Conservation (phyloP, 2,888 invertebrate genomes). For the Phaonia tiefii region DNA sequence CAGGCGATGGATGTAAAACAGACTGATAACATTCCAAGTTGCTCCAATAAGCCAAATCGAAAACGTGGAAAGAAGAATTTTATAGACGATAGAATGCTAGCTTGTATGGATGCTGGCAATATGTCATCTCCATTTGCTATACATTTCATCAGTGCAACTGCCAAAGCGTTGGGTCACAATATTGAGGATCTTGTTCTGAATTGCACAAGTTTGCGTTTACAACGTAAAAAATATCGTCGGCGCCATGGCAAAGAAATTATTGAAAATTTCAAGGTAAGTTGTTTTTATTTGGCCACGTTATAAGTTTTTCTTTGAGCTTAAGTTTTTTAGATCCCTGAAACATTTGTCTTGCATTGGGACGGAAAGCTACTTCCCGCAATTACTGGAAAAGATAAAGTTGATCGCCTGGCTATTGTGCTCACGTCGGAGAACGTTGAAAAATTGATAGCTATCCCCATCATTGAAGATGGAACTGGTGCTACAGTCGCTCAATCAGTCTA, state of each 20-base stretch:
- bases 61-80: conserved; percentile 4
- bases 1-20: conserved; percentile 41
- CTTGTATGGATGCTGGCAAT: conserved; percentile 23
- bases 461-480: conserved; percentile 25
- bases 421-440: conserved; percentile 35
- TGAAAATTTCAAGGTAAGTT: conserved; percentile 27
- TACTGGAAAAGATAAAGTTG: conserved; percentile 40
- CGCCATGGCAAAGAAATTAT: conserved; percentile 47
- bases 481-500: conserved; percentile 17
- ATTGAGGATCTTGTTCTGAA: conserved; percentile 33
- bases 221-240: conserved; percentile 37
- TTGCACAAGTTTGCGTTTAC: conserved; percentile 42
- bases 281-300: neutral
- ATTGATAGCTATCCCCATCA: conserved; percentile 14
- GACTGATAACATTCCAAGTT: conserved; percentile 36
- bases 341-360: conserved; percentile 50
- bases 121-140: conserved; percentile 35
- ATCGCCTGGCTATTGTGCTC: conserved; percentile 33
- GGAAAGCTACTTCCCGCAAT: conserved; percentile 44
- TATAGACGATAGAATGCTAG: too few species aligned
- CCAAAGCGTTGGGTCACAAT: too few species aligned
- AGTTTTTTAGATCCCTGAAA: conserved; percentile 25
- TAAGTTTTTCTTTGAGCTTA: conserved; percentile 10
- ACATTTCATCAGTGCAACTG: too few species aligned
- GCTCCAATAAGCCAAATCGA: conserved; percentile 36